A percentile compares a stretch with the other conserved stretches of the same genome.
Conservation (phyloP, 1,140 invertebrate species). For the Temnothorax nylanderi region DNA sequence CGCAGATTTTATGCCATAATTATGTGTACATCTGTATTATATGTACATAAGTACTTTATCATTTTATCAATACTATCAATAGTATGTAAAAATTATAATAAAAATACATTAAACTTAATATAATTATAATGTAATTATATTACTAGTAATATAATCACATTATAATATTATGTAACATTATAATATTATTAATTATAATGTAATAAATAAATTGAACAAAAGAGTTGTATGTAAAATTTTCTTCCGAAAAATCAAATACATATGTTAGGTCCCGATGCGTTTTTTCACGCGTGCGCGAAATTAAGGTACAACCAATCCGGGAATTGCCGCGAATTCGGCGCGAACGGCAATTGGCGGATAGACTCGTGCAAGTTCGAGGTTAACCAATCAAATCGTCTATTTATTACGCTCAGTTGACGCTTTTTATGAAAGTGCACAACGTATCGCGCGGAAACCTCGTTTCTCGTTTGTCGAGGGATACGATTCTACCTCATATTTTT, state of each 20-base stretch:
- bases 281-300: background rate
- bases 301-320: background rate
- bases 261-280: background rate
- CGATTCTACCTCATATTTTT: background rate
- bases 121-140: no score
- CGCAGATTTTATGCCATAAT: conserved; percentile 85
- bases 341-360: background rate
- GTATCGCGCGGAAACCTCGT: background rate
- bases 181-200: background rate
- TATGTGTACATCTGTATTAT: background rate
- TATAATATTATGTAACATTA: no score
- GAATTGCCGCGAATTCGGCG: background rate
- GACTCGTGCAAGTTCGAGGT: background rate
- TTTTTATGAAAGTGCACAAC: background rate
- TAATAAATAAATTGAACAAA: background rate
- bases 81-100: background rate
- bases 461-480: background rate
- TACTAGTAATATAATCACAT: no score
- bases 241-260: background rate
- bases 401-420: background rate
- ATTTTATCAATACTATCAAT: background rate
- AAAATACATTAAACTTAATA: background rate
- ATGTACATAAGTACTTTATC: background rate
- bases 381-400: conserved; percentile 2
- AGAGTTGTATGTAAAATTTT: background rate